Evolutionary conservation across 2,113 vertebrate species (phyloP), one percentile per base, ranked within the genome.

Genomic region (Amphilophus citrinellus): DNA sequence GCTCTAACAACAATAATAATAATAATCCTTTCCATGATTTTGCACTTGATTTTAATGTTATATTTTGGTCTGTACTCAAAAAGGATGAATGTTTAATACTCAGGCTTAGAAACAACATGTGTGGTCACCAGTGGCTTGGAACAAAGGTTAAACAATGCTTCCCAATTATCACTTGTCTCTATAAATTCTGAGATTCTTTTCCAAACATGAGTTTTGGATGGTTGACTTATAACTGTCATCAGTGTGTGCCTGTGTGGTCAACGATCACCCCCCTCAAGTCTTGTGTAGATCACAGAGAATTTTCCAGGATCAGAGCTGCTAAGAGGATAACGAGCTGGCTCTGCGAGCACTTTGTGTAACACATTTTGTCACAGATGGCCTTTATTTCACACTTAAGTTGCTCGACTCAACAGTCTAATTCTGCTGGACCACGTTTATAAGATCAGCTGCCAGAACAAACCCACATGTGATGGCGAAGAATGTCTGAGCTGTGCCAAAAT

Each of bases 321-420:
- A 89, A 92, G 85, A 91, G 87, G 91, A 92, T 91, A 92, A 93
- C 53, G 10, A 89, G 73, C 63, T 61, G 87, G 87, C 82, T 87
- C 77, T 32, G 63, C 4, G 2, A 83, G 62, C 78, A 79, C 80
- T 88, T 88, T 87, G 87, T 86, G 88, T 84, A 89, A 92, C 88
- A 91, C 91, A 87, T 92, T 89, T 91, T 30, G 87, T 92, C 88
- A 87, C 92, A 92, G 82, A 91, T 80, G 86, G 84, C 87, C 86
- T 91, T 89, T 85, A 88, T 90, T 90, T 94, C 86, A 84, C 90
- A 93, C 89, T 90, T 88, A 60, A 78, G 75, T 76, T 75, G 37
- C 76, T 82, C 30, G 6, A 80, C 87, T 91, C 77, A 83, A 84
- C 65, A 13, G 75, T 60, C 79, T 82, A 83, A 85, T 85, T 90